Percentiles rank a stretch among this genome's conserved stretches.
Conservation (phyloP, 2,888 invertebrate genomes). For the Epiperipatus broadwayi region DNA sequence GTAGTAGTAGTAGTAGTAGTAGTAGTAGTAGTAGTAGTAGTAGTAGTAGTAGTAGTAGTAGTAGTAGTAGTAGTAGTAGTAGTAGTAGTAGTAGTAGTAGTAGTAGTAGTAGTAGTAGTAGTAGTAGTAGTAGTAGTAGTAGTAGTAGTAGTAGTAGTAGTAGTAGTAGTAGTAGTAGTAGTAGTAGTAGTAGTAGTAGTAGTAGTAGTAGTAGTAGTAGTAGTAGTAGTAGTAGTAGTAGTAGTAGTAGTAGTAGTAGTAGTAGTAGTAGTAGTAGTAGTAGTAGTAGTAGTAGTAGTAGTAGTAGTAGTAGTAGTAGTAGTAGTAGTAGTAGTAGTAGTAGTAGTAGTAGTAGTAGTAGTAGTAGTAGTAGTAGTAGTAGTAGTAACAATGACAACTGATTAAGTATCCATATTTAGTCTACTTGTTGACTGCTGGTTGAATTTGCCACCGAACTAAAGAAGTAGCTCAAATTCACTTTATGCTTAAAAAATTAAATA, state of each 20-base stretch:
- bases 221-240: conserved; percentile 15
- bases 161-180: conserved; percentile 3
- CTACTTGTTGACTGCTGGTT: too few relatives aligned
- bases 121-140: conserved; percentile 14
- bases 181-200: too few relatives aligned
- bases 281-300: conserved; percentile 15
- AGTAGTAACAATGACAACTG: conserved; percentile 3
- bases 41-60: conserved; percentile 15
- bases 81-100: conserved; percentile 15
- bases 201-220: conserved; percentile 14
- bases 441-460: too few relatives aligned
- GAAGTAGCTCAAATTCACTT: too few relatives aligned
- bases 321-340: conserved; percentile 14
- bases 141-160: conserved; percentile 15
- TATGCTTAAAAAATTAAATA: too few relatives aligned
- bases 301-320: conserved; percentile 14
- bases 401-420: too few relatives aligned
- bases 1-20: conserved; percentile 15
- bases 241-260: conserved; percentile 15
- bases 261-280: conserved; percentile 14
- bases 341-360: conserved; percentile 15
- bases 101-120: conserved; percentile 14
- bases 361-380: conserved; percentile 1
- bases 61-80: conserved; percentile 14
- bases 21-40: conserved; percentile 15